A percentile compares a stretch with the other conserved stretches of the same genome.
These are phyloP conservation scores for Tamias sibiricus DNA, from an alignment of 2,113 vertebrate species.

Conservation along the genomic window DNA sequence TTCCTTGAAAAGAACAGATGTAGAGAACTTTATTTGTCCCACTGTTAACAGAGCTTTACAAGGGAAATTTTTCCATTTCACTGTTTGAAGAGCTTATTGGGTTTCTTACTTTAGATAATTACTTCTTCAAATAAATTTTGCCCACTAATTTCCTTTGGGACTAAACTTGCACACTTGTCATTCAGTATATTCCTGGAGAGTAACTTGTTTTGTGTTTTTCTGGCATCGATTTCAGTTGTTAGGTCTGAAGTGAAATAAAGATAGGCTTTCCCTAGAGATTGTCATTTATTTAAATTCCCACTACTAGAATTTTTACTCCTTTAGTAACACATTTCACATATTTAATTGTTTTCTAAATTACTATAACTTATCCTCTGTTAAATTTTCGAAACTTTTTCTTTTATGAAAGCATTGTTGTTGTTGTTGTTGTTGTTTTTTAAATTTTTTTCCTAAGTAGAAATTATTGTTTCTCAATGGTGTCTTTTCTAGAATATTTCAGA, in stretches of 20 bases:
- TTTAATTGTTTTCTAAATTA: neutral
- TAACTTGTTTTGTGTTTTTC: conserved; percentile 60
- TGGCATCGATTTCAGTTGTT: conserved; percentile 49
- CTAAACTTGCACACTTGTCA: conserved; percentile 43
- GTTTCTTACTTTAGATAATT: conserved; percentile 70
- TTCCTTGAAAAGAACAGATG: neutral
- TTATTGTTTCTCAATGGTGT: neutral
- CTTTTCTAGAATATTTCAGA: neutral
- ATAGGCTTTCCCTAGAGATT: neutral
- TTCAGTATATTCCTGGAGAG: conserved; percentile 41
- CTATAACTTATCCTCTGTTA: conserved; percentile 7
- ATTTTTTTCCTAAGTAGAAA: neutral
- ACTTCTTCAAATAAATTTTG: conserved; percentile 69
- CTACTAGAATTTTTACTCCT: neutral
- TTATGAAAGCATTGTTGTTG: no score
- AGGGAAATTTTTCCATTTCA: conserved; percentile 24
- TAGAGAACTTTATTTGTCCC: conserved; percentile 7
- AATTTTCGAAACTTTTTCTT: neutral
- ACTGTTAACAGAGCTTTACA: conserved; percentile 48
- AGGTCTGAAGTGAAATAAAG: conserved; percentile 35
- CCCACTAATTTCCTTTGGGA: conserved; percentile 62
- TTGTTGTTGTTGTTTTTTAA: no score
- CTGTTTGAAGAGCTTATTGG: conserved; percentile 63
- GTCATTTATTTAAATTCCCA: conserved; percentile 28
- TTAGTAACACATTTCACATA: neutral